Evolutionary conservation across 2,113 vertebrate species (phyloP), one percentile per base, ranked within the genome.

Genomic region (Athene noctua): DNA sequence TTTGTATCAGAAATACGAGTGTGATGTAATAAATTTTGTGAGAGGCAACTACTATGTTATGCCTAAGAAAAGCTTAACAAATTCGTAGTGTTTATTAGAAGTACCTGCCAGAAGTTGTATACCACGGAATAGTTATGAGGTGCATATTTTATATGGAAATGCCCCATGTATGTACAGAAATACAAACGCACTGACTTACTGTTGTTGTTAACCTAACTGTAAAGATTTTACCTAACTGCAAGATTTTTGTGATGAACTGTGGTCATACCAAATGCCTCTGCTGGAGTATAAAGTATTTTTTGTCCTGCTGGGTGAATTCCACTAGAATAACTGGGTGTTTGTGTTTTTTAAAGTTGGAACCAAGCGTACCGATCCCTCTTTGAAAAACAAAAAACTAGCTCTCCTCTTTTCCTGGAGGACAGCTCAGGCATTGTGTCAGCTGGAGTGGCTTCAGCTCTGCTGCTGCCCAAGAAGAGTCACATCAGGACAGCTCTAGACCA

Each of bases 81-180:
- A 62, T 62, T 38, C 1, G 15, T 40, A 11, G 13, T 0, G 0
- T 66, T 73, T 66, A 29, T 83, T 65, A 66, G 65, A 72, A 89
- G n/a, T 80, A 68, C 20, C 5, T 40, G 17, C 26, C 44, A 86
- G 42, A 80, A 80, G 19, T 38, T 92, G 27, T 80, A 91, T 55
- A 47, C 27, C 9, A 9, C 13, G 30, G 38, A 83, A 71, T 61
- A 80, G 32, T 26, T 54, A 1, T 32, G 51, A 66, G 75, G 36
- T 46, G 13, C 15, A 1, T 73, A 29, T 85, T 92, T 80, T 54
- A 14, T 71, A 25, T 52, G 75, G 65, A 71, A 88, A 67, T 0
- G 0, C 13, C 13, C 10, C 32, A 32, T 0, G 0, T 66, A 23
- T 29, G 42, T 36, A 55, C 7, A 52, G 30, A 92, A 74, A 65